Base-by-base conservation (phyloP, 1,140 invertebrate species). In the Calephelis nemesis region DNA sequence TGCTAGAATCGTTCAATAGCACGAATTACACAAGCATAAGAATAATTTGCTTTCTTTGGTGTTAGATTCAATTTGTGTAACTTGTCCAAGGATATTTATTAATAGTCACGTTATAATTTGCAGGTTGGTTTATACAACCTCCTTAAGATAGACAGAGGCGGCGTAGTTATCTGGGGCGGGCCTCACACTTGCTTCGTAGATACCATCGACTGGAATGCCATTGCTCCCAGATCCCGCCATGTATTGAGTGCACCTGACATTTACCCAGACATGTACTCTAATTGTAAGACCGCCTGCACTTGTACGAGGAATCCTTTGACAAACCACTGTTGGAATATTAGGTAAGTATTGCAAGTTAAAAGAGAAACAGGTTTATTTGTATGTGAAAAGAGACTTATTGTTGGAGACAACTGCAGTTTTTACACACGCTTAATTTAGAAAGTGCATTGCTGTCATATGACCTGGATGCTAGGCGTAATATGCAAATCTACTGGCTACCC, bases 121-220 rank as follows among this genome's bases (percentile, higher is more conserved):
- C 92, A 97, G 92, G 93, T 98, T 69, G 97, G 97, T 7, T 92
- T 98, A 5, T 89, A 92, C 50, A 95, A 94, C 40, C 89, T 98
- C 15, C 94, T 95, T 0, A 93, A 95, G 72, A 97, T 98, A 68
- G 90, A 95, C 65, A 93, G 96, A 65, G 97, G 97, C 3, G 94
- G 94, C 1, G 96, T 98, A 0, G 93, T 96, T n/a, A 94, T 98
- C 49, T 95, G 95, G 74, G 95, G 95, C 74, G 97, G 97, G 82
- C 94, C 95, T 0, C 92, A 94, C 30, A 93, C 98, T 0, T 98
- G 98, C 84, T 98, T 96, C 86, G 93, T 96, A 40, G 93, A 97
- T 67, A 97, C 96, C 0, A 94, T 99, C n/a, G 94, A 98, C 77
- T 98, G 98, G 98, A 91, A 94, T 60, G 76, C 90, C 39, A 95